Conservation (phyloP, 2,888 invertebrate genomes). For the Plebejus anna region DNA sequence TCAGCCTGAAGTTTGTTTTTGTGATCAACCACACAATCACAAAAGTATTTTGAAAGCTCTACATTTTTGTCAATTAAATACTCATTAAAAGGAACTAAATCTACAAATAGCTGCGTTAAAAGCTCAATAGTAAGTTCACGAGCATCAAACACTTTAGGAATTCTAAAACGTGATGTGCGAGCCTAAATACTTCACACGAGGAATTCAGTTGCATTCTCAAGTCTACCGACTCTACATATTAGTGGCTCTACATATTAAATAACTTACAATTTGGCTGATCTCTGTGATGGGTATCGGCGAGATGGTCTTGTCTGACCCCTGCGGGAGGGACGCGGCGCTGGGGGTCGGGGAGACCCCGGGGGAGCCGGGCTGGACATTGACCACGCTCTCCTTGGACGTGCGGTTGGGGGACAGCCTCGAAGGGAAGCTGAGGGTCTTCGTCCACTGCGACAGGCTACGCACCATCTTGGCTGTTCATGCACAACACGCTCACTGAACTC, state of each 20-base stretch:
- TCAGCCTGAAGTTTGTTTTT: conserved; percentile 18
- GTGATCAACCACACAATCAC: background rate
- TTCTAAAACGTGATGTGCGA: conserved; percentile 32
- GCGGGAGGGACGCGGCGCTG: conserved; percentile 78
- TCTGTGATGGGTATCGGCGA: conserved; percentile 82
- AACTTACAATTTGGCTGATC: conserved; percentile 84
- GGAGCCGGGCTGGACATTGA: conserved; percentile 77
- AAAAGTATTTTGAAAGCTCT: conserved; percentile 5
- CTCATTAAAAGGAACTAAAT: background rate
- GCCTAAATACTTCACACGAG: conserved; percentile 29
- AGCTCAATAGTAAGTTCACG: conserved; percentile 7
- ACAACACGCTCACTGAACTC: conserved; percentile 70
- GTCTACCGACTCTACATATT: conserved; percentile 32
- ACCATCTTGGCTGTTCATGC: conserved; percentile 85
- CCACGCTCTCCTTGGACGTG: conserved; percentile 85
- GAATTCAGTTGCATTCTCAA: conserved; percentile 29
- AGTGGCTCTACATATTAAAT: conserved; percentile 36
- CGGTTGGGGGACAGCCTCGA: conserved; percentile 91
- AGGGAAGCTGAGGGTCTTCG: conserved; percentile 94
- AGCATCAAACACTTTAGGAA: conserved; percentile 30
- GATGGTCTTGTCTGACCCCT: conserved; percentile 77
- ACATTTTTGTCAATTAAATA: background rate
- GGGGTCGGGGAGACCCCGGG: conserved; percentile 83
- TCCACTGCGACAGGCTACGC: conserved; percentile 93
- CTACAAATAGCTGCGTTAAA: background rate